Evolutionary conservation across 2,888 invertebrate species (phyloP), one percentile per base, ranked within the genome.

Genomic region (Meteorus colon): DNA sequence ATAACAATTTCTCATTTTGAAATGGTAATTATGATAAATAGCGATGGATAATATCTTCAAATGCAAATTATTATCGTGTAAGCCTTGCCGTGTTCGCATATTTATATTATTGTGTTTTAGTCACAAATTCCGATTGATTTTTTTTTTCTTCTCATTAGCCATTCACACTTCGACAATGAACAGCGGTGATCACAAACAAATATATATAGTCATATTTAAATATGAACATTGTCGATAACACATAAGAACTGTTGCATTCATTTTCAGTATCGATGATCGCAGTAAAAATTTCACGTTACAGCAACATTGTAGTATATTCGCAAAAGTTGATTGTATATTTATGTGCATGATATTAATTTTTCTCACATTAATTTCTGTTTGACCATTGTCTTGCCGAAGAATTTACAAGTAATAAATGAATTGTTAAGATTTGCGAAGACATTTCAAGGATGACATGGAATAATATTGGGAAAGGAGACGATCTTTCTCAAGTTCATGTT

Each of bases 1-100:
- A 41, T 37, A 65, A 65, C 16, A 65, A 24, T 65, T 65, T 12
- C 10, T 19, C 4, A 65, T 41, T 24, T 37, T 65, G 41, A 41
- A 31, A 62, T 31, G 12, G 19, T 19, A 55, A 55, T 55, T 19
- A 55, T 24, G 24, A 55, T 55, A 19, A 55, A 62, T 62, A 27
- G 62, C 31, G 8, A 29, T 14, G 10, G 27, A 16, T 16, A 62
- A 14, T 31, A 10, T 4, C 27, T 62, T 29, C 14, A 31, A 31
- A 62, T 62, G 62, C 62, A 62, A 62, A 62, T 62, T 62, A 31
- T 62, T 62, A 62, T 62, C 62, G n/a, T 31, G 8, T 29, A 62
- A 62, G 62, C 31, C 5, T 29, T 62, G 62, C 29, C 31, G 4
- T 16, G n/a, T 62, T 29, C n/a, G 1, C 12, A 31, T 62, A n/a